These are phyloP conservation scores for Thryonomys swinderianus DNA, from an alignment of 2,113 vertebrate species.

Conservation along the genomic window DNA sequence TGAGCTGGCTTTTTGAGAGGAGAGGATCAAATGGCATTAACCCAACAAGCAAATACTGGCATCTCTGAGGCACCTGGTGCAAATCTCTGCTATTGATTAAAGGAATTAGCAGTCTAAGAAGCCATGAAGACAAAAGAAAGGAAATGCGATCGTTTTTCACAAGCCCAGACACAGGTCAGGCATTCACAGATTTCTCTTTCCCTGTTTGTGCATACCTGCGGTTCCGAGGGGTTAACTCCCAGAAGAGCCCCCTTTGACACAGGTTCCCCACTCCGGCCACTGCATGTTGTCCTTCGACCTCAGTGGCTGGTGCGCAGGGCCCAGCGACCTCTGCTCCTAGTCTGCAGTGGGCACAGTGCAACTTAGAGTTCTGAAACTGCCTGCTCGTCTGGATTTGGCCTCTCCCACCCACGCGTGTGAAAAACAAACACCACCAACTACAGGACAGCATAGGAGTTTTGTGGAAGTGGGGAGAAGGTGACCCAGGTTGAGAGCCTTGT, in stretches of 20 bases:
- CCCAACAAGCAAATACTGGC: constrained; percentile 18
- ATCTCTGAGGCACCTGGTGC: constrained; percentile 69
- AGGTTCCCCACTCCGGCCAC: neutral
- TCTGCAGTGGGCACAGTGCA: neutral
- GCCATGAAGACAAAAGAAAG: constrained; percentile 70
- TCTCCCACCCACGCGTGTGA: neutral
- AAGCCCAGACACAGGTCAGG: constrained; percentile 71
- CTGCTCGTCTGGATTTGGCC: neutral
- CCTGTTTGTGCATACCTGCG: constrained; percentile 66
- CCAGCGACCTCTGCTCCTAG: neutral
- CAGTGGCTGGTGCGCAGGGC: neutral
- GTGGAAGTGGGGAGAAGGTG: neutral
- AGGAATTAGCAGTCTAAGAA: constrained; percentile 74
- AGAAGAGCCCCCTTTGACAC: constrained; percentile 10
- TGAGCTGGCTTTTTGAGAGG: neutral
- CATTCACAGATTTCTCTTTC: constrained; percentile 36
- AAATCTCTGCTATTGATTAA: constrained; percentile 79
- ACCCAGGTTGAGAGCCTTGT: neutral
- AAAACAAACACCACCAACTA: constrained; percentile 31
- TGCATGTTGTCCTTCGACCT: neutral
- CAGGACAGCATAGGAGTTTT: neutral
- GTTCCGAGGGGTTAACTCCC: constrained; percentile 37
- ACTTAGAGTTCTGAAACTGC: neutral
- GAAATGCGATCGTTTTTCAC: constrained; percentile 69
- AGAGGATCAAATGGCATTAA: constrained; percentile 69